Percentiles rank a stretch among this genome's conserved stretches.
These are phyloP conservation scores for Chroicocephalus ridibundus DNA, from an alignment of 2,113 vertebrate genomes.

Conservation along the genomic window DNA sequence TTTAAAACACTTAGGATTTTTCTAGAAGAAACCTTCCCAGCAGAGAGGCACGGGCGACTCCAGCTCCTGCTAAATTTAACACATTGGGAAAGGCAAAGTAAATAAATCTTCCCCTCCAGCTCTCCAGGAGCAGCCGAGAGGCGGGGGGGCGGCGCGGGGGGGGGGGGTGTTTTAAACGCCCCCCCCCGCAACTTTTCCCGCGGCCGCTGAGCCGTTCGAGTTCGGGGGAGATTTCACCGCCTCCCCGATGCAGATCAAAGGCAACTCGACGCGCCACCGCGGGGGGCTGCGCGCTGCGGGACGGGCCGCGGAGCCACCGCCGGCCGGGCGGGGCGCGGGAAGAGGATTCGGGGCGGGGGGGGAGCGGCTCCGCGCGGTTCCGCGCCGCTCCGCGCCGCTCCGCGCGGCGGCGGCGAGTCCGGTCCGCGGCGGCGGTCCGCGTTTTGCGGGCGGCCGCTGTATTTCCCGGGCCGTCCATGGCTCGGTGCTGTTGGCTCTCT, in stretches of 20 bases:
- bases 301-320: background rate
- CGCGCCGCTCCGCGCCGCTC: constrained; percentile 33
- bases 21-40: constrained; percentile 25
- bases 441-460: constrained; percentile 81
- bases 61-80: background rate
- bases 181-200: background rate
- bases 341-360: background rate
- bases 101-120: background rate
- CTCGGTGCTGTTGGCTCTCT: constrained; percentile 94
- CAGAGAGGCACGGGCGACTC: background rate
- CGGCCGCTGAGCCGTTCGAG: background rate
- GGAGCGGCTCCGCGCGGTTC: constrained; percentile 27
- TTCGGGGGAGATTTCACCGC: background rate
- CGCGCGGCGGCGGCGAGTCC: constrained; percentile 44
- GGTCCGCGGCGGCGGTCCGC: constrained; percentile 64
- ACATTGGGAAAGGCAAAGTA: background rate
- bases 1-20: constrained; percentile 8
- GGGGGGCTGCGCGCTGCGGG: background rate
- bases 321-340: background rate
- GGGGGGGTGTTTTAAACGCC: background rate
- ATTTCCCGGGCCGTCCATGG: constrained; percentile 88
- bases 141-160: background rate
- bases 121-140: background rate
- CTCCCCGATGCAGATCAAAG: background rate
- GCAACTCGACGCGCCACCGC: background rate